Conservation (phyloP, 1,140 invertebrate species). For the Drosophila willistoni region DNA sequence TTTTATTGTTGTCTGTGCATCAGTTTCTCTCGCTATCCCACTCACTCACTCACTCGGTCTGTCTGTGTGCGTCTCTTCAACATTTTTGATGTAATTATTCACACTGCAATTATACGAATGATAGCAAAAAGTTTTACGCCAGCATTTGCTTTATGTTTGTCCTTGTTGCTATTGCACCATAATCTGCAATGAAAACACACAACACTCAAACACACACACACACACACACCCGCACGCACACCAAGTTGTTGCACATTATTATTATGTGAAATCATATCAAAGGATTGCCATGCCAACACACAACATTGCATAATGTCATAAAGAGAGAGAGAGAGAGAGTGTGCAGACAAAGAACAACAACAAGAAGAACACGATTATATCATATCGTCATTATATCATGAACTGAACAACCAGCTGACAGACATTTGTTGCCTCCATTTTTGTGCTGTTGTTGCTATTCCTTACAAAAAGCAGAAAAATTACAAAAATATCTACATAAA, state of each 20-base stretch:
- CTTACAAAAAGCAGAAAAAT: not conserved
- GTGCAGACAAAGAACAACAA: not conserved
- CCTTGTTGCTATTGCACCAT: slow-evolving; percentile 60
- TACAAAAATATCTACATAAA: not conserved
- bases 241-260: slow-evolving; percentile 48
- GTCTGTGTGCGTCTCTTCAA: slow-evolving; percentile 25
- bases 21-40: slow-evolving; percentile 12
- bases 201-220: slow-evolving; percentile 17
- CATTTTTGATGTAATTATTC: slow-evolving; percentile 80
- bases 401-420: slow-evolving; percentile 9
- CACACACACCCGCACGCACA: not conserved
- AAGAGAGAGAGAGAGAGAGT: not conserved
- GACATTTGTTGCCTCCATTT: not conserved
- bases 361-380: not conserved
- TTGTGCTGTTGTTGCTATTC: not conserved
- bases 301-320: slow-evolving; percentile 73
- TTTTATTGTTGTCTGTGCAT: slow-evolving; percentile 69
- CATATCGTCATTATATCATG: slow-evolving; percentile 1
- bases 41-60: slow-evolving; percentile 32
- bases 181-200: slow-evolving; percentile 75
- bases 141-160: slow-evolving; percentile 63
- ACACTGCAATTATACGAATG: slow-evolving; percentile 78
- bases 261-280: slow-evolving; percentile 78
- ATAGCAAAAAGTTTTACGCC: slow-evolving; percentile 66
- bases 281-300: slow-evolving; percentile 66